Evolutionary conservation across 2,797 vertebrate genomes (phyloP), one percentile per base, ranked within the genome.

Genomic region (Ceyx erithaca): DNA sequence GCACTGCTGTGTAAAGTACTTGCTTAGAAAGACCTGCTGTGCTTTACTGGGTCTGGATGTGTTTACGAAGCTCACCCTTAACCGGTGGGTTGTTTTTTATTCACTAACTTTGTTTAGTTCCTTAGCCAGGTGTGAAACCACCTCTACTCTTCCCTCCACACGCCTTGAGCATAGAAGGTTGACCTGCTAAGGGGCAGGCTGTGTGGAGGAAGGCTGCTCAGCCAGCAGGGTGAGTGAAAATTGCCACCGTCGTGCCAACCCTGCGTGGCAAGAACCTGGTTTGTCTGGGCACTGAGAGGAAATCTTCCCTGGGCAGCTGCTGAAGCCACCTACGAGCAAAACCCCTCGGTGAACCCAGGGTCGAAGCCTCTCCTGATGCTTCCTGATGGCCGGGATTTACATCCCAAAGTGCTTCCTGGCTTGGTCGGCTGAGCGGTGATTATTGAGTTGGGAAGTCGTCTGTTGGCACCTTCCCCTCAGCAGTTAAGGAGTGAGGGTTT

Each of bases 351-450:
- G 43, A 90, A 20, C 28, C 9, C 41, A 8, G 8, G 30, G 37
- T 28, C 0, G 14, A 54, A 85, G 16, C 55, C 14, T 70, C 33
- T 64, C 21, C 21, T 33, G 40, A 1, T 64, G 37, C 19, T 80
- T 61, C 69, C 63, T 26, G 52, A 40, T 67, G 52, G 69, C 69
- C 37, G 64, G 40, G 61, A 75, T 91, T 72, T 87, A 40, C 79
- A 93, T 78, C 69, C 26, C 49, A 18, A 80, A 89, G 63, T 11
- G 14, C 58, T 82, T 87, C 71, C 88, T 78, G 75, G 23, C 55
- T 57, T 46, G 68, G 62, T 10, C 0, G 4, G 37, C 31, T 48
- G 46, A 83, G 46, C 9, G 37, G 13, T 51, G 40, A 33, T 46
- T 1, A 30, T 3, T 14, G 55, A 57, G 9, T 30, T 88, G 59